Percentiles rank a stretch among this genome's conserved stretches.
Evolutionary conservation across 2,113 vertebrate genomes (phyloP).

Genomic region (Hyperoodon ampullatus): DNA sequence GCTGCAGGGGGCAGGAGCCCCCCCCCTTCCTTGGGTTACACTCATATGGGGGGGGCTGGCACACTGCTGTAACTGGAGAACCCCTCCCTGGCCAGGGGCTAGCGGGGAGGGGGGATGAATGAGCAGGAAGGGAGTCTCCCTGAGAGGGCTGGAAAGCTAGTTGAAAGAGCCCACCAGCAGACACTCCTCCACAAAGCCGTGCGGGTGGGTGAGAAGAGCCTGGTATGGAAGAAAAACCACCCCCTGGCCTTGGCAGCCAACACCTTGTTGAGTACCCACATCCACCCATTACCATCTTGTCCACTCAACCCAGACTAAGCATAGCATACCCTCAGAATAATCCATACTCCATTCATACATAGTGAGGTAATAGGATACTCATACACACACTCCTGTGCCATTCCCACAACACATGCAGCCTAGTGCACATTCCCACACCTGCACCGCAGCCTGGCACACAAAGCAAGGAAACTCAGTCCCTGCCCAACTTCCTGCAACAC

Average conservation of each 20-base stretch:
- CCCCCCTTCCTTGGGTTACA: slow-evolving; percentile 62
- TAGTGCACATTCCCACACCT: not conserved
- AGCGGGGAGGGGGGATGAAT: not conserved
- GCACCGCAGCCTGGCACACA: not conserved
- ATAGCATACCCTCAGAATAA: not conserved
- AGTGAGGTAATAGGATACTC: not conserved
- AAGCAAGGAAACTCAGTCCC: not conserved
- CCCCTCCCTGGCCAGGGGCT: not conserved
- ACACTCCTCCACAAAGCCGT: not conserved
- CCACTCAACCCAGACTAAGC: not conserved
- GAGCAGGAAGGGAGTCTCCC: not conserved
- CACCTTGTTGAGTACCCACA: not conserved
- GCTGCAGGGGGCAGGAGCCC: slow-evolving; percentile 63
- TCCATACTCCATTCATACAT: not conserved
- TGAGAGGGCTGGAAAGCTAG: not conserved
- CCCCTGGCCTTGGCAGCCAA: not conserved
- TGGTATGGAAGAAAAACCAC: not conserved
- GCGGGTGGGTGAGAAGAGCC: not conserved
- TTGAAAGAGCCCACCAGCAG: not conserved
- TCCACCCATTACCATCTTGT: not conserved
- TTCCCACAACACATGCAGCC: not conserved
- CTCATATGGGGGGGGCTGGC: not conserved
- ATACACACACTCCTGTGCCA: not conserved
- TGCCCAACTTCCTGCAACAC: not conserved
- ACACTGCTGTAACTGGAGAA: slow-evolving; percentile 13